These are phyloP conservation scores for Heliconius charithonia DNA, from an alignment of 2,888 invertebrate genomes.

Conservation along the genomic window DNA sequence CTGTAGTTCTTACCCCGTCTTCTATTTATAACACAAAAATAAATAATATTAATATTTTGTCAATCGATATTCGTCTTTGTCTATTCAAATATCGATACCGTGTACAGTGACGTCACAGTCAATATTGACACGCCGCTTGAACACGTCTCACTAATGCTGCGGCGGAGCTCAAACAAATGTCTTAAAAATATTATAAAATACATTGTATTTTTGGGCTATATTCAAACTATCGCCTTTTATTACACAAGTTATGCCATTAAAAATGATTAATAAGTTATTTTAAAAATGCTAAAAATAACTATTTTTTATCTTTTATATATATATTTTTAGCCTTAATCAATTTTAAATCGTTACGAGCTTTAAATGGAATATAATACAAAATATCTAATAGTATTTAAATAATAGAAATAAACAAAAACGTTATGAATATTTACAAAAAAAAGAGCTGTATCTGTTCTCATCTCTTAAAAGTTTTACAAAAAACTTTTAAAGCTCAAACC, in stretches of 20 bases:
- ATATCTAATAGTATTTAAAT: background rate
- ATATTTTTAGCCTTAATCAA: background rate
- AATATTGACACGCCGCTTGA: conserved; percentile 27
- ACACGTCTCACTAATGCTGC: conserved; percentile 40
- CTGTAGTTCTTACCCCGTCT: too few relatives aligned
- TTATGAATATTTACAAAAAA: too few relatives aligned
- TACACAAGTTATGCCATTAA: too few relatives aligned
- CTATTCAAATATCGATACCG: conserved; percentile 1
- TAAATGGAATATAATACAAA: background rate
- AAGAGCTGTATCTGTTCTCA: too few relatives aligned
- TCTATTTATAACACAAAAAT: background rate
- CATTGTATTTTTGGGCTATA: too few relatives aligned
- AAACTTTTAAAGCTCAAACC: background rate
- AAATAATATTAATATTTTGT: background rate
- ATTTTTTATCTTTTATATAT: too few relatives aligned
- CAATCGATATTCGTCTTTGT: background rate
- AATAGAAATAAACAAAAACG: background rate
- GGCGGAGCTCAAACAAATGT: background rate
- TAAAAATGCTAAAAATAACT: background rate
- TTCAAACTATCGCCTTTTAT: too few relatives aligned
- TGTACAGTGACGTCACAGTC: background rate
- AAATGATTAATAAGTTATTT: too few relatives aligned
- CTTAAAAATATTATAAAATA: too few relatives aligned
- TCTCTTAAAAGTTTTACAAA: background rate
- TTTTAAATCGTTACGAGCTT: background rate